Conservation (phyloP, 2,888 invertebrate genomes). For the Papilio gigon region DNA sequence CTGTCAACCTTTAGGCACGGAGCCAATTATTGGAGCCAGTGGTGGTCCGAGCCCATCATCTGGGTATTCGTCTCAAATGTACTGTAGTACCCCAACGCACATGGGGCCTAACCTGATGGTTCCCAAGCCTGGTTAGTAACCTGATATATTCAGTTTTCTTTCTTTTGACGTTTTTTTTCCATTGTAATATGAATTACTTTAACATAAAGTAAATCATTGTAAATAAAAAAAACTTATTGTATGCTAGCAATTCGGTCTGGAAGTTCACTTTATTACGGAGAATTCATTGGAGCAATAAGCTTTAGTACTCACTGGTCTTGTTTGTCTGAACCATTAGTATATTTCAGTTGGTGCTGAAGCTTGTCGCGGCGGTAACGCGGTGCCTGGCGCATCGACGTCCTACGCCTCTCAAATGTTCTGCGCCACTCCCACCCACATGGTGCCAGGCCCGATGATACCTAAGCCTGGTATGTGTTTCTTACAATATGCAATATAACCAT, state of each 20-base stretch:
- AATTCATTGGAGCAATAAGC: no score
- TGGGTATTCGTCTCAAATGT: slow-evolving; percentile 83
- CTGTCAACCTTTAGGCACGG: slow-evolving; percentile 49
- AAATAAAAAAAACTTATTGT: no score
- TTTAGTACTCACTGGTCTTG: no score
- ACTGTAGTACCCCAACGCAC: slow-evolving; percentile 84
- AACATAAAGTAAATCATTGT: no score
- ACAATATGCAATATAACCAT: neutral
- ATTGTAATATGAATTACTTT: neutral
- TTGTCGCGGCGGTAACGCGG: slow-evolving; percentile 52
- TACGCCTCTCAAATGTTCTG: slow-evolving; percentile 84
- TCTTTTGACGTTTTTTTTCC: neutral
- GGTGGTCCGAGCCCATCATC: slow-evolving; percentile 52
- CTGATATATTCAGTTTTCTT: neutral
- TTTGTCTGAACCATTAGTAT: no score
- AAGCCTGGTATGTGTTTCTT: slow-evolving; percentile 63
- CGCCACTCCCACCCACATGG: slow-evolving; percentile 83
- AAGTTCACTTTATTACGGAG: slow-evolving; percentile 1
- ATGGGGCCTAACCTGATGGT: slow-evolving; percentile 73
- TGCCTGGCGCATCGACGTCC: slow-evolving; percentile 55
- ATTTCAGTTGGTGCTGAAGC: slow-evolving; percentile 56
- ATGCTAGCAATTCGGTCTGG: neutral
- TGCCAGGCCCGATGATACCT: slow-evolving; percentile 68
- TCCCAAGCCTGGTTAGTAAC: slow-evolving; percentile 60
- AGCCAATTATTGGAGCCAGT: slow-evolving; percentile 54